Base-by-base conservation (phyloP, 2,888 invertebrate genomes). In the Cephus runcator region DNA sequence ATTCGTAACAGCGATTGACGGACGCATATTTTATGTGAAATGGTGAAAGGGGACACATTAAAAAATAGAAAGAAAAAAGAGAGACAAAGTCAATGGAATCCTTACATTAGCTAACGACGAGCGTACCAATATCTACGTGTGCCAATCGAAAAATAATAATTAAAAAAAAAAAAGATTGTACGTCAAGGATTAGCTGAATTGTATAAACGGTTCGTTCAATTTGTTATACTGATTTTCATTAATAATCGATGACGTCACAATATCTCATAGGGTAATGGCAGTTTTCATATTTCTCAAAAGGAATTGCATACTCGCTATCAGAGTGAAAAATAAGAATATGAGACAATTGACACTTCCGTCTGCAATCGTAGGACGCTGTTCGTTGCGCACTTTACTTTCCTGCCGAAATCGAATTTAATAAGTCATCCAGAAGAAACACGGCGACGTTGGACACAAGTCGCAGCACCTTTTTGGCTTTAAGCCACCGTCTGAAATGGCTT, bases 81-180 rank as follows among this genome's bases (percentile, higher is more conserved):
- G 12, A 80, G 77, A 34, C 71, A 73, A 77, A 76, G 75, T 75
- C 69, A 83, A 79, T 80, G 79, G 81, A 85, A 83, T 85, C 82
- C 80, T 79, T 77, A 73, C 77, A 71, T 78, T 78, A 80, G 75
- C 75, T 79, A 71, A 33, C 33, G 33, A 4, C 4, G 33, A 33
- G 4, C 33, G 33, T 33, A 33, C 33, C 33, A 33, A 33, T 33
- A 33, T 33, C 33, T 3, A 33, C 4, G 33, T 33, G 33, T 33
- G 33, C 33, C 33, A 33, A 33, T 33, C 33, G 0, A 33, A 33
- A 33, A 33, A 4, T 33, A 33, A 33, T 33, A 33, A 33, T 33
- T 33, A 31, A 31, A 33, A 33, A 33, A 33, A 33, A 31, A 33
- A 33, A 33, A 33, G 33, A 33, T 33, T 33, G 33, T 33, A 33